phyloP scores from a whole-genome alignment of 1,140 invertebrate genomes.

The Eupristina koningsbergeri region DNA sequence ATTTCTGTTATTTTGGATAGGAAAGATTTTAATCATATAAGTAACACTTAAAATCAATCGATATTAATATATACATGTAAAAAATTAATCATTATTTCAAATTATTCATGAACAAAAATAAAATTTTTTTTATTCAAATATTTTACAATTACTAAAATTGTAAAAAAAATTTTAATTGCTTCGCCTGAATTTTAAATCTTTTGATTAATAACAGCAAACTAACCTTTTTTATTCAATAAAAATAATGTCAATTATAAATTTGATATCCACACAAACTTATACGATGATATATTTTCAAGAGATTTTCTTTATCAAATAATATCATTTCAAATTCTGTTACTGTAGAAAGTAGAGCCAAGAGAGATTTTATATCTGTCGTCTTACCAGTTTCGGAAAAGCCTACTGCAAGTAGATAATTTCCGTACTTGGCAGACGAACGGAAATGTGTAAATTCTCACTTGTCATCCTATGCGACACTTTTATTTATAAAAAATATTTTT shows the following conservation, averaged over 20 bases:
- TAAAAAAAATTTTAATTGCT: not conserved
- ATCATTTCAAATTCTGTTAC: constrained; percentile 39
- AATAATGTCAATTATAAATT: not conserved
- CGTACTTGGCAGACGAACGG: constrained; percentile 4
- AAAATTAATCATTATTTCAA: too few relatives aligned
- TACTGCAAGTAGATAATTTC: constrained; percentile 21
- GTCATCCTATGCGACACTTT: not conserved
- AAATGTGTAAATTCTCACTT: not conserved
- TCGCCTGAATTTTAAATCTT: not conserved
- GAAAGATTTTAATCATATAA: too few relatives aligned
- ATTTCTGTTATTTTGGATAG: too few relatives aligned
- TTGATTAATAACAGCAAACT: not conserved
- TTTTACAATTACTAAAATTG: not conserved
- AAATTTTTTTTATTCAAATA: not conserved
- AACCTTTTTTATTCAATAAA: not conserved
- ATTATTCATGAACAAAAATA: too few relatives aligned
- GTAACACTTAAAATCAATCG: too few relatives aligned
- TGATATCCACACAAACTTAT: too few relatives aligned
- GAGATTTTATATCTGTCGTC: constrained; percentile 26
- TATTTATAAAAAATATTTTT: not conserved
- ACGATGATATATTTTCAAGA: not conserved
- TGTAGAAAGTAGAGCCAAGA: constrained; percentile 2
- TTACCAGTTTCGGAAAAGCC: not conserved
- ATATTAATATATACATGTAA: too few relatives aligned
- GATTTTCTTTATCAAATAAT: constrained; percentile 7